Percentiles rank a stretch among this genome's conserved stretches.
phyloP scores from a whole-genome alignment of 2,888 invertebrate genomes.

The Macrophya alboannulata region DNA sequence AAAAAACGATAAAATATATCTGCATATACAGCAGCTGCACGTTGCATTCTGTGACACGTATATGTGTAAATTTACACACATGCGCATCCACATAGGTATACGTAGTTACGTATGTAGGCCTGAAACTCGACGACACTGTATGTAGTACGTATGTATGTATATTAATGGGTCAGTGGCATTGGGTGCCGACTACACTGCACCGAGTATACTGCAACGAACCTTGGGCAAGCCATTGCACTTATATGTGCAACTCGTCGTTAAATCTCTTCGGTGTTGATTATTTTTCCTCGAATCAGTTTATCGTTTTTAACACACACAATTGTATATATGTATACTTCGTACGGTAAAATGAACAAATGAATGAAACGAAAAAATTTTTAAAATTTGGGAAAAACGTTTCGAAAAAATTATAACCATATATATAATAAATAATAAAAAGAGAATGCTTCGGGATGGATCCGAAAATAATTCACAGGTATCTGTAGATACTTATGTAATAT shows the following conservation, averaged over 20 bases:
- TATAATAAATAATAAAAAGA: too few relatives aligned
- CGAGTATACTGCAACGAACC: constrained; percentile 65
- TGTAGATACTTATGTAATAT: too few relatives aligned
- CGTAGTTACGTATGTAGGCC: neutral
- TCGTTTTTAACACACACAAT: too few relatives aligned
- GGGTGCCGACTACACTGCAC: constrained; percentile 65
- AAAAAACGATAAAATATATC: neutral
- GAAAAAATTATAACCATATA: too few relatives aligned
- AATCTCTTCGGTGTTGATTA: constrained; percentile 58
- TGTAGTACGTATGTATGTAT: constrained; percentile 66
- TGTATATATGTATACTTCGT: neutral
- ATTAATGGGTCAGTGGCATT: constrained; percentile 79
- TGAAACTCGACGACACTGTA: neutral
- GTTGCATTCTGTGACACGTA: neutral
- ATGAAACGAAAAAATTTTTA: neutral
- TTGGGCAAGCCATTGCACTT: constrained; percentile 75
- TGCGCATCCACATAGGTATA: neutral
- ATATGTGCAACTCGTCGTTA: constrained; percentile 58
- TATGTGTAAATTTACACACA: neutral
- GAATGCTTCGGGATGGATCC: too few relatives aligned
- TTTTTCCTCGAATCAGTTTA: neutral
- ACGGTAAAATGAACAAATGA: neutral
- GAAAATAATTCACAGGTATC: too few relatives aligned
- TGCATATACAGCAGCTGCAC: neutral
- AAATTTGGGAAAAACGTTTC: too few relatives aligned